These are phyloP conservation scores for Elanoides forficatus DNA, from an alignment of 2,113 vertebrate species.

Conservation along the genomic window DNA sequence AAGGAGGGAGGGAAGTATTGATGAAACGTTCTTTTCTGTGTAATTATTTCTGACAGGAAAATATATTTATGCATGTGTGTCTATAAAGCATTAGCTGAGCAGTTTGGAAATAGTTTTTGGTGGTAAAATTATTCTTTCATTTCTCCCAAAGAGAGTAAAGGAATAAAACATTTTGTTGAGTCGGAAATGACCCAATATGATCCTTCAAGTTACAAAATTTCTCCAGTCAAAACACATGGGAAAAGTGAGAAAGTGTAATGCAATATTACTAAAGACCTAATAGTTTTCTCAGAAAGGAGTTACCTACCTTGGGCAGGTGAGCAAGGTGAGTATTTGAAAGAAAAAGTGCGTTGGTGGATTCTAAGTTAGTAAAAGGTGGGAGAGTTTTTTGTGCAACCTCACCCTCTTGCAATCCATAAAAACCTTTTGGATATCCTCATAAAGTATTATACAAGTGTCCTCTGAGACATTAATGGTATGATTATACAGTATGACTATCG, in stretches of 20 bases:
- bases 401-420: background rate
- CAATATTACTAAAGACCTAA: background rate
- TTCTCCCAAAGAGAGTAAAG: background rate
- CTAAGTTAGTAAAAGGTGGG: background rate
- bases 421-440: background rate
- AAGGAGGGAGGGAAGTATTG: background rate
- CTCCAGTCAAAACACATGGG: background rate
- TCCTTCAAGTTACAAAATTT: background rate
- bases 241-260: background rate
- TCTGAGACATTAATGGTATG: background rate
- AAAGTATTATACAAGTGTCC: background rate
- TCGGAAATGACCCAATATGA: background rate
- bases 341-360: background rate
- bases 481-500: accelerated
- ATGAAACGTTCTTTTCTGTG: background rate
- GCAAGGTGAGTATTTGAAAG: background rate
- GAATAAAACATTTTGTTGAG: background rate
- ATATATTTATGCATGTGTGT: background rate
- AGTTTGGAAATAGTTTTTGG: background rate
- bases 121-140: background rate
- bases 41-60: background rate
- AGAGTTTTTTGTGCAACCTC: background rate
- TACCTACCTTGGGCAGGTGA: background rate
- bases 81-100: background rate
- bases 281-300: background rate